Base-by-base conservation (phyloP, 2,113 vertebrate species). In the Antigone vipio region DNA sequence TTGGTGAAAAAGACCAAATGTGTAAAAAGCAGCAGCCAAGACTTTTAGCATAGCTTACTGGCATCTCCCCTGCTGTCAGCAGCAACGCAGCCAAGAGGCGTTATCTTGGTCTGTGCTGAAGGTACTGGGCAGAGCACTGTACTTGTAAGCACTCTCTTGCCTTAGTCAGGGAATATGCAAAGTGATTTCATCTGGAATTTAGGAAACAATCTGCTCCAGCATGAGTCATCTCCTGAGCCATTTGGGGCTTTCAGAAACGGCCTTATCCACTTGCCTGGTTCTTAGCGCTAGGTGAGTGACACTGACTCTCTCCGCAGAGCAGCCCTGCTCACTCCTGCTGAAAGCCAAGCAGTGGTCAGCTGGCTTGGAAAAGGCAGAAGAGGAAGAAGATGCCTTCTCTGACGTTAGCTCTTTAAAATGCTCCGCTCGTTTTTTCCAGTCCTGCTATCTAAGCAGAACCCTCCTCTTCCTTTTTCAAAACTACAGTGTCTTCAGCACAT, bases 111-210 rank as follows among this genome's bases (percentile, higher is more conserved):
- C 92, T 69, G 49, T 17, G 69, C 91, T 79, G 59, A 85, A 91
- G 86, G 84, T 72, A 87, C 83, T 0, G 84, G 92, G 69, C 83
- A 93, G 91, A 91, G 45, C 34, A 3, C 38, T 84, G 89, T 68
- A 64, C 90, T 81, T 62, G 52, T 63, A 82, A 79, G 77, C 52
- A 11, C 30, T 38, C 86, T 69, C 82, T 19, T 68, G 79, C 73
- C 84, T 97, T 89, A 92, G 80, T 93, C 88, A 96, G 92, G 88
- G 84, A 96, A 94, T 85, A 95, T 44, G 86, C 74, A 89, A 94
- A 95, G 71, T 71, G 88, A 87, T 93, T 97, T 96, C 69, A 97
- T 91, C 89, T 95, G 93, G 85, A 95, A 93, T 90, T 95, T 78
- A 81, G 73, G 93, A 94, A 95, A 90, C 89, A 91, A 93, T 95